Base-by-base conservation (phyloP, 2,888 invertebrate species). In the Pollenia griseotomentosa region DNA sequence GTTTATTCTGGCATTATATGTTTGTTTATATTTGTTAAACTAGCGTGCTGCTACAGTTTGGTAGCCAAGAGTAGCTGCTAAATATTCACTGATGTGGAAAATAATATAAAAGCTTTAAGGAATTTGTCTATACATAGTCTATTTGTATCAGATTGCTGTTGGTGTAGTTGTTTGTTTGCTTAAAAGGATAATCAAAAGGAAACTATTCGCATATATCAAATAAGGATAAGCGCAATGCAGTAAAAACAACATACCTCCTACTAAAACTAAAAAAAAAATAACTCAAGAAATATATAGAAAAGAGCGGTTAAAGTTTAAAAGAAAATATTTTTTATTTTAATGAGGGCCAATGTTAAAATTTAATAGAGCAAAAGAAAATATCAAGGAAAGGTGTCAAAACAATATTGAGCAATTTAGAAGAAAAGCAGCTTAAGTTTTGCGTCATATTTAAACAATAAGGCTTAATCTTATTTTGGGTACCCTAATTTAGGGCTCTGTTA, bases 221-320 rank as follows among this genome's bases (percentile, higher is more conserved):
- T 91, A 92, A 92, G 93, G 93, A 93, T 93, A 93, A 93, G 93
- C 93, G 93, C 93, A 93, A 90, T 93, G 93, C 93, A 93, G 93
- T 93, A 93, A 92, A 93, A 87, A 79, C 87, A 92, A 92, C 84
- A 81, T 82, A 87, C 87, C 85, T 91, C 93, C 93, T 92, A 92
- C 91, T 92, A 91, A 82, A 83, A 89, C 73, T 19, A 70, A 75
- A 44, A 63, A 51, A 88, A 88, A 88, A 85, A 78, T 44, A 70
- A 16, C 12, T 61, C 8, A 68, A 53, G 11, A 65, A 75, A 16
- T 40, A 42, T 19, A 5, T 11, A 59, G 23, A 71, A 70, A 70
- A 44, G 4, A 51, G 2, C n/a, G 11, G 44, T 61, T 33, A 53
- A 75, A 55, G 16, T 55, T 53, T 75, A 33, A 44, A 70, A 75